phyloP scores from a whole-genome alignment of 2,797 vertebrate species.

The Astyanax mexicanus region DNA sequence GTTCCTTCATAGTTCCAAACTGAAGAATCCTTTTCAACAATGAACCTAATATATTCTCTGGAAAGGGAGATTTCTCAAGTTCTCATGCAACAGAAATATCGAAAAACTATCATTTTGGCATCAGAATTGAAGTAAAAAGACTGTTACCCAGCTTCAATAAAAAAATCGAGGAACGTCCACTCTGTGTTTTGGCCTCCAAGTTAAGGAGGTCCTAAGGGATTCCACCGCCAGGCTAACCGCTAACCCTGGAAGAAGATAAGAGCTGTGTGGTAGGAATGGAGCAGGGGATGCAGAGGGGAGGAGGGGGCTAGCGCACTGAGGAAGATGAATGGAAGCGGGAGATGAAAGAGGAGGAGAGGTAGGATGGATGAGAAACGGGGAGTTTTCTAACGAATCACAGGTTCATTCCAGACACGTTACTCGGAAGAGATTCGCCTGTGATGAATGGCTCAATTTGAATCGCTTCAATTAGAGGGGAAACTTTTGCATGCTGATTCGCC shows the following conservation, averaged over 20 bases:
- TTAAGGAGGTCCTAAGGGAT: conserved; percentile 26
- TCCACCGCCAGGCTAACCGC: conserved; percentile 40
- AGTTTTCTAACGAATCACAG: conserved; percentile 59
- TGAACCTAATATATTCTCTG: no score
- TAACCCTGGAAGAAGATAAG: conserved; percentile 43
- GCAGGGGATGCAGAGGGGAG: not conserved
- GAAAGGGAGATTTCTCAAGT: no score
- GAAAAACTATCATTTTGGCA: no score
- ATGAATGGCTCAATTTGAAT: conserved; percentile 60
- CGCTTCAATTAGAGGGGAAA: conserved; percentile 54
- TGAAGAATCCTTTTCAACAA: no score
- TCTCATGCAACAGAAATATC: no score
- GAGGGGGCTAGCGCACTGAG: conserved; percentile 31
- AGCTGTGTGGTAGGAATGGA: conserved; percentile 24
- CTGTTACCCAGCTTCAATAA: conserved; percentile 29
- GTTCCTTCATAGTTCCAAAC: no score
- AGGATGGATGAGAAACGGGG: conserved; percentile 35
- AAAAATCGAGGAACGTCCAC: conserved; percentile 31
- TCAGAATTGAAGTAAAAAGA: no score
- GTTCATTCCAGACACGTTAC: conserved; percentile 45
- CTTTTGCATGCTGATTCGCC: conserved; percentile 48
- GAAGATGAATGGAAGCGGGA: conserved; percentile 41
- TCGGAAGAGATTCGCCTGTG: conserved; percentile 51
- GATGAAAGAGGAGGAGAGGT: conserved; percentile 36
- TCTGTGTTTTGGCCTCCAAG: conserved; percentile 22